Conservation (phyloP, 2,797 vertebrate species). For the Ptychobarbus kaznakovi region DNA sequence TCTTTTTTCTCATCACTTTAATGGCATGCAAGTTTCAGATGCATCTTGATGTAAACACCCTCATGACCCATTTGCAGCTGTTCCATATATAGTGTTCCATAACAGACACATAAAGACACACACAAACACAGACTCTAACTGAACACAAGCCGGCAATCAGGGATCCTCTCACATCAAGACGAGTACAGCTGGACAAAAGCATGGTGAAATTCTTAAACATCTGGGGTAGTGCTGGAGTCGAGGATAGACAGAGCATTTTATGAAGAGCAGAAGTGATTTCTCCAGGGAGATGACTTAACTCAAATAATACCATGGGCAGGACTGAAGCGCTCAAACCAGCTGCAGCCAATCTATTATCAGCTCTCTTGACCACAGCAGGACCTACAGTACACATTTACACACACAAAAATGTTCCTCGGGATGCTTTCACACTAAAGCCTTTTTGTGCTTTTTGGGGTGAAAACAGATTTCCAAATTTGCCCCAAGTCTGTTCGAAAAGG, state of each 20-base stretch:
- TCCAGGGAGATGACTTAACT: slow-evolving; percentile 57
- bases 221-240: slow-evolving; percentile 42
- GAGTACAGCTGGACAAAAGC: slow-evolving; percentile 39
- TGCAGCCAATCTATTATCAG: slow-evolving; percentile 65
- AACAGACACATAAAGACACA: slow-evolving; percentile 40
- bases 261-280: slow-evolving; percentile 59
- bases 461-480: slow-evolving; percentile 1
- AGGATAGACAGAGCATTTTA: slow-evolving; percentile 56
- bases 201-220: slow-evolving; percentile 54
- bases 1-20: slow-evolving; percentile 35
- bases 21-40: slow-evolving; percentile 11
- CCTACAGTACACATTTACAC: slow-evolving; percentile 46
- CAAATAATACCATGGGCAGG: slow-evolving; percentile 61
- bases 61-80: slow-evolving; percentile 34
- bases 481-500: background rate
- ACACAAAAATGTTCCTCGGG: slow-evolving; percentile 30
- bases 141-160: slow-evolving; percentile 37
- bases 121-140: slow-evolving; percentile 43
- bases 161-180: slow-evolving; percentile 45
- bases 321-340: slow-evolving; percentile 57
- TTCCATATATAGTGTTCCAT: slow-evolving; percentile 43
- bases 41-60: slow-evolving; percentile 42
- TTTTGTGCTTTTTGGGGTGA: background rate
- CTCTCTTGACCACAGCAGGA: slow-evolving; percentile 63
- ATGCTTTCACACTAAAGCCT: background rate